Conservation (phyloP, 2,113 vertebrate genomes). For the Orthochromis indermauri region DNA sequence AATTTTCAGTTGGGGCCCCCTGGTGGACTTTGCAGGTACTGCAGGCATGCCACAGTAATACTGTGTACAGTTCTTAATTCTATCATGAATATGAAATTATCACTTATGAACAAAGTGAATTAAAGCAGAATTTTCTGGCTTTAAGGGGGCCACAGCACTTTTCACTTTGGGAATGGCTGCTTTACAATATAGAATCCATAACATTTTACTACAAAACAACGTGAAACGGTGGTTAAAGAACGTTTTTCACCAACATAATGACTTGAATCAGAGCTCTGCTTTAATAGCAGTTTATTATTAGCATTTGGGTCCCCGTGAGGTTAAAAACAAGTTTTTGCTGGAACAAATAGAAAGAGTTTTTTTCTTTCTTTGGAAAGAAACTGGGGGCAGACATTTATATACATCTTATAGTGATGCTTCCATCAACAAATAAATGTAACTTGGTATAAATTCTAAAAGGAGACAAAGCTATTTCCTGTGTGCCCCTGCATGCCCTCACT, state of each 20-base stretch:
- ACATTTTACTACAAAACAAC: not conserved
- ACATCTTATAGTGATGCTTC: not conserved
- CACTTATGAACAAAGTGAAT: not conserved
- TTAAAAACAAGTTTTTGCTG: not conserved
- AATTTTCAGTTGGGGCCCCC: not conserved
- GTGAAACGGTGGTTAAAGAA: not conserved
- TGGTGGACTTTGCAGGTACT: not conserved
- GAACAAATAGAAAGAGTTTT: not conserved
- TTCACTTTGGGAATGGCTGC: not conserved
- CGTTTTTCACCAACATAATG: not conserved
- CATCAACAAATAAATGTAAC: not conserved
- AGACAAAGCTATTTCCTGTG: not conserved
- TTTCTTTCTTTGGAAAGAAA: not conserved
- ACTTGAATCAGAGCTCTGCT: not conserved
- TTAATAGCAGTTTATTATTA: not conserved
- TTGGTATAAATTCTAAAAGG: not conserved
- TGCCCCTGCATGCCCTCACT: not conserved
- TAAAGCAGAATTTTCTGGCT: not conserved
- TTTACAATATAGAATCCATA: not conserved
- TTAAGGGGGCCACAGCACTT: not conserved
- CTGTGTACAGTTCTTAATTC: not conserved
- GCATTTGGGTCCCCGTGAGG: not conserved
- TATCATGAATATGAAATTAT: not conserved
- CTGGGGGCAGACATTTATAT: not conserved
- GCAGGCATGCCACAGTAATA: not conserved